Evolutionary conservation across 1,140 invertebrate genomes (phyloP), one percentile per base, ranked within the genome.

Genomic region (Brachionus plicatilis): DNA sequence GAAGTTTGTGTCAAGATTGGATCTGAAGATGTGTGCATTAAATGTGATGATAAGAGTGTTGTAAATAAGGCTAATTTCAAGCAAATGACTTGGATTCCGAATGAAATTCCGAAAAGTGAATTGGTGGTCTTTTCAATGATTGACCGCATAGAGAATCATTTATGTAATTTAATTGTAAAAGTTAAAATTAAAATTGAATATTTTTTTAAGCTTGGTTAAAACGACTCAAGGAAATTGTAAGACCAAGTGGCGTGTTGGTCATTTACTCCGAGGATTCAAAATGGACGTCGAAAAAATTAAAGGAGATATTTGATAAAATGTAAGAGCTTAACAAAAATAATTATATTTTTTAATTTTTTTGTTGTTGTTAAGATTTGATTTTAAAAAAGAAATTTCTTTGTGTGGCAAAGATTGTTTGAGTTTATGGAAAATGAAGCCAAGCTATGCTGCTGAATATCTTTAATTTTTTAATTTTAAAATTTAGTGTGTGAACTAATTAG

Each of bases 61-160:
- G n/a, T 17, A 47, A 76, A 50, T 47, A 60, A 47, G 14, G 79
- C 24, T 65, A 43, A 65, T 6, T 82, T 82, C 37, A 82, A 82
- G 27, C 79, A 82, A 41, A 82, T 82, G 79, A 82, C 79, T 2
- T 82, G 79, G 79, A 65, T 82, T 45, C 79, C 79, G n/a, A 82
- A 82, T 20, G 79, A 82, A 82, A 82, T 82, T 82, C 79, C 79
- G 14, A 60, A 60, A 43, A 45, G 53, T 43, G 79, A 82, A 65
- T 33, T 82, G 17, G 65, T 82, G 11, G 3, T 68, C 0, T 82
- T 82, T 82, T 14, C 79, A 4, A 82, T 82, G 79, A 60, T 66
- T 47, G 79, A 82, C 33, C 53, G 79, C 33, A 17, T 60, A 2
- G 65, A 45, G 27, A 82, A 82, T 43, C 50, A 60, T 24, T 24